phyloP scores from a whole-genome alignment of 2,888 invertebrate genomes.

The Panopea generosa region DNA sequence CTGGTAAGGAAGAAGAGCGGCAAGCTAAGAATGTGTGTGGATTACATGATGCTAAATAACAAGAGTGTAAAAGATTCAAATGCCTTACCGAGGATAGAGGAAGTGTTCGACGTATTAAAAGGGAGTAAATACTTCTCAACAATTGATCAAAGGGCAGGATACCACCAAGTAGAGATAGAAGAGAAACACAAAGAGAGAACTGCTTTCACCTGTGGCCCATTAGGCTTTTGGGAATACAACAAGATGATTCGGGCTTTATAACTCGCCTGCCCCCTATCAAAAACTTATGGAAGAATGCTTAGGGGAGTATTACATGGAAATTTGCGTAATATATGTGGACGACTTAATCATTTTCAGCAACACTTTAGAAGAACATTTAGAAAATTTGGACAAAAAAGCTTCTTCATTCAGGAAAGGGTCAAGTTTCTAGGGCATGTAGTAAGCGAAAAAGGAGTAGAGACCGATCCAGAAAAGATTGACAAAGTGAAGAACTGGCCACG shows the following conservation, averaged over 20 bases:
- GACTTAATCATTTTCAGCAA: conserved; percentile 61
- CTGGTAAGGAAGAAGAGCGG: conserved; percentile 51
- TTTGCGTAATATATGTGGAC: conserved; percentile 55
- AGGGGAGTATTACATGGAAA: conserved; percentile 43
- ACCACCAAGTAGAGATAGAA: conserved; percentile 49
- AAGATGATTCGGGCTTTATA: conserved; percentile 48
- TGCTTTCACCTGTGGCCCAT: conserved; percentile 50
- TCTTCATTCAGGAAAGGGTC: conserved; percentile 32
- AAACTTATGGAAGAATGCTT: conserved; percentile 50
- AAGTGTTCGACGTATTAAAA: conserved; percentile 42
- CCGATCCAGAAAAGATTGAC: conserved; percentile 13
- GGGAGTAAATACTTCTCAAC: conserved; percentile 45
- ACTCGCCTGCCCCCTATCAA: conserved; percentile 52
- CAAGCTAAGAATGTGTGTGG: conserved; percentile 51
- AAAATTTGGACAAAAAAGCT: conserved; percentile 33
- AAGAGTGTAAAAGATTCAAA: conserved; percentile 58
- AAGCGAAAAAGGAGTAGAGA: conserved; percentile 4
- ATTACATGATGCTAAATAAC: conserved; percentile 48
- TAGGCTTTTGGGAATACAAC: conserved; percentile 56
- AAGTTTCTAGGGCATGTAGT: conserved; percentile 53
- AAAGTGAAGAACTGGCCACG: conserved; percentile 14
- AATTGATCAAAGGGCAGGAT: conserved; percentile 42
- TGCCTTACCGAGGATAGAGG: conserved; percentile 59
- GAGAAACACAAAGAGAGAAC: conserved; percentile 52
- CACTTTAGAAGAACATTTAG: conserved; percentile 41